Evolutionary conservation across 2,888 invertebrate genomes (phyloP).

Genomic region (Tortricodes alternella): DNA sequence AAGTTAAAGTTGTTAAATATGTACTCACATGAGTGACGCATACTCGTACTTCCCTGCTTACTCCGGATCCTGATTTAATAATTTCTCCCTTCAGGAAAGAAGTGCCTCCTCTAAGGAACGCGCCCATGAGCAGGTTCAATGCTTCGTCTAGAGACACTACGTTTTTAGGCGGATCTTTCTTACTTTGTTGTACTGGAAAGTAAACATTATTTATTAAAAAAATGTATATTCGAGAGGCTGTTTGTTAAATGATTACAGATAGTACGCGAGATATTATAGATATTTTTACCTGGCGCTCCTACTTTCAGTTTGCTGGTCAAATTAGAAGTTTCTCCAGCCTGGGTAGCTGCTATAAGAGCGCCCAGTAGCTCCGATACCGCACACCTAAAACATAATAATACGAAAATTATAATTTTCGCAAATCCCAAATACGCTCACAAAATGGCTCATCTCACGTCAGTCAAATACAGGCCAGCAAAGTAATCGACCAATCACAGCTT

Average conservation of each 20-base stretch:
- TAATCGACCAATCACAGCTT: too few relatives aligned
- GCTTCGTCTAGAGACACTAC: slow-evolving; percentile 94
- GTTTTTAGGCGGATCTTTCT: slow-evolving; percentile 84
- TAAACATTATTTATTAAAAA: slow-evolving; percentile 5
- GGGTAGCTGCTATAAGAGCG: slow-evolving; percentile 92
- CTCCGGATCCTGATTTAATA: slow-evolving; percentile 96
- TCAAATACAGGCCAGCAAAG: too few relatives aligned
- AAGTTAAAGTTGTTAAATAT: neutral
- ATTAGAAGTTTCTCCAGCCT: slow-evolving; percentile 84
- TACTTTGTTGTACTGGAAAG: slow-evolving; percentile 81
- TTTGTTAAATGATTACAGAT: slow-evolving; percentile 9
- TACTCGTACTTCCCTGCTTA: slow-evolving; percentile 97
- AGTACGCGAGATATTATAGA: too few relatives aligned
- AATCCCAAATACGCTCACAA: too few relatives aligned
- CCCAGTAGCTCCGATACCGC: slow-evolving; percentile 96
- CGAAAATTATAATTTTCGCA: too few relatives aligned
- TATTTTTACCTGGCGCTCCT: slow-evolving; percentile 60
- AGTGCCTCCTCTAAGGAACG: slow-evolving; percentile 96
- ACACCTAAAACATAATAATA: slow-evolving; percentile 75
- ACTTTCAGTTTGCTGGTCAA: slow-evolving; percentile 65
- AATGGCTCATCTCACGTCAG: too few relatives aligned
- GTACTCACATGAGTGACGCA: slow-evolving; percentile 96
- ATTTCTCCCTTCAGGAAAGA: slow-evolving; percentile 98
- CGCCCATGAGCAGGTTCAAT: slow-evolving; percentile 94
- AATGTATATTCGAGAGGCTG: neutral